Evolutionary conservation across 1,140 invertebrate species (phyloP).

Genomic region (fruit fly (Drosophila melanogaster)): DNA sequence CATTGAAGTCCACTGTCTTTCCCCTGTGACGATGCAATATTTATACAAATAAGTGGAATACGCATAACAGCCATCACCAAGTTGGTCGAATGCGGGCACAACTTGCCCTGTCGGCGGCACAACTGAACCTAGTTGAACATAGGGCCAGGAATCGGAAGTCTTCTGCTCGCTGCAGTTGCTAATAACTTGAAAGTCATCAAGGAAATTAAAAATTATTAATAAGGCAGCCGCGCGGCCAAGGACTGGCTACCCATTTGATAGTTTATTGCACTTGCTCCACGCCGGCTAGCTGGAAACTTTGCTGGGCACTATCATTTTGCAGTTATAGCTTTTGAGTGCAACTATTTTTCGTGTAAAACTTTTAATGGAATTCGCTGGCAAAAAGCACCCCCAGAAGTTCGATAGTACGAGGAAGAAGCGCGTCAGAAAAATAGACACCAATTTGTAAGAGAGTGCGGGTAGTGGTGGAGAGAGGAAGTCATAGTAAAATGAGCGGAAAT

Average conservation of each 20-base stretch:
- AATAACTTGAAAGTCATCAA: slow-evolving; percentile 80
- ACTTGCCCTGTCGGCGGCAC: slow-evolving; percentile 17
- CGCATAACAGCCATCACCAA: slow-evolving; percentile 58
- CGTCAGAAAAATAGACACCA: slow-evolving; percentile 79
- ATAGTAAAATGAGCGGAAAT: slow-evolving; percentile 81
- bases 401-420: slow-evolving; percentile 52
- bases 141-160: slow-evolving; percentile 22
- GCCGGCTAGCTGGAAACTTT: slow-evolving; percentile 50
- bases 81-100: slow-evolving; percentile 28
- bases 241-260: slow-evolving; percentile 60
- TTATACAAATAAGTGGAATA: slow-evolving; percentile 57
- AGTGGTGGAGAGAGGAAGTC: slow-evolving; percentile 26
- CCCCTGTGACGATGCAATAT: slow-evolving; percentile 42
- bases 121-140: slow-evolving; percentile 13
- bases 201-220: slow-evolving; percentile 83
- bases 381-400: slow-evolving; percentile 32
- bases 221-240: slow-evolving; percentile 51
- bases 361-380: slow-evolving; percentile 75
- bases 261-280: slow-evolving; percentile 59
- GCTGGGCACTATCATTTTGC: slow-evolving; percentile 75
- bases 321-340: slow-evolving; percentile 82
- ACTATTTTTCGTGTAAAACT: slow-evolving; percentile 83
- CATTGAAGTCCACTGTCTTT: slow-evolving; percentile 1
- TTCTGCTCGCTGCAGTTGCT: slow-evolving; percentile 31
- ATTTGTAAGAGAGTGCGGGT: slow-evolving; percentile 26